phyloP scores from a whole-genome alignment of 1,140 invertebrate species.

The Ephestia elutella region DNA sequence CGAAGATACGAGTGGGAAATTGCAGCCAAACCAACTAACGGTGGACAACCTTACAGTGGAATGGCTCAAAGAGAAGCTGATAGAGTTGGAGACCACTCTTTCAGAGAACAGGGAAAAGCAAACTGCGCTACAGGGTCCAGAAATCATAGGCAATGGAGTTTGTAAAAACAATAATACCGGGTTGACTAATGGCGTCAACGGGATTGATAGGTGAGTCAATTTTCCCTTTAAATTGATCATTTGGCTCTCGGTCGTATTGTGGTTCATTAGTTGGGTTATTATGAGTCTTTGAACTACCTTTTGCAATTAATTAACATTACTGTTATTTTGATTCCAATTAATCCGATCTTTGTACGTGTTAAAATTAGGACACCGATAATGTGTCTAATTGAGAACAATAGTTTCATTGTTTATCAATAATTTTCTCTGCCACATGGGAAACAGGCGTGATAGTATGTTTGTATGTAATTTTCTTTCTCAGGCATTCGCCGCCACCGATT shows the following conservation, averaged over 20 bases:
- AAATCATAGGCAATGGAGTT: constrained; percentile 68
- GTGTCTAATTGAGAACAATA: no score
- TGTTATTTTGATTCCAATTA: no score
- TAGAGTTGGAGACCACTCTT: constrained; percentile 83
- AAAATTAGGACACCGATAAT: no score
- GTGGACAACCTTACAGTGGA: constrained; percentile 94
- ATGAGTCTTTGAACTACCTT: no score
- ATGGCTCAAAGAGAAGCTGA: constrained; percentile 84
- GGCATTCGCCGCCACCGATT: constrained; percentile 64
- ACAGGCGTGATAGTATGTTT: no score
- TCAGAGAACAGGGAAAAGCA: constrained; percentile 81
- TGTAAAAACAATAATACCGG: constrained; percentile 63
- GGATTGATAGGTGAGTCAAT: constrained; percentile 65
- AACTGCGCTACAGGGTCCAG: constrained; percentile 68
- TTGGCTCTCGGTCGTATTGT: not conserved
- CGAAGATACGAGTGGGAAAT: constrained; percentile 86
- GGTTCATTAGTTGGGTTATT: no score
- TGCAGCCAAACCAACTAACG: constrained; percentile 87
- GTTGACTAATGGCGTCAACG: constrained; percentile 64
- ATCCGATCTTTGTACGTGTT: no score
- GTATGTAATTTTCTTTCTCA: constrained; percentile 22
- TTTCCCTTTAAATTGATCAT: not conserved
- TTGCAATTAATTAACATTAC: no score
- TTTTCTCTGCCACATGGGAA: no score
- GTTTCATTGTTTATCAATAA: no score